phyloP scores from a whole-genome alignment of 92 coral and sea anemone genomes.

The Epizoanthus ramosus region DNA sequence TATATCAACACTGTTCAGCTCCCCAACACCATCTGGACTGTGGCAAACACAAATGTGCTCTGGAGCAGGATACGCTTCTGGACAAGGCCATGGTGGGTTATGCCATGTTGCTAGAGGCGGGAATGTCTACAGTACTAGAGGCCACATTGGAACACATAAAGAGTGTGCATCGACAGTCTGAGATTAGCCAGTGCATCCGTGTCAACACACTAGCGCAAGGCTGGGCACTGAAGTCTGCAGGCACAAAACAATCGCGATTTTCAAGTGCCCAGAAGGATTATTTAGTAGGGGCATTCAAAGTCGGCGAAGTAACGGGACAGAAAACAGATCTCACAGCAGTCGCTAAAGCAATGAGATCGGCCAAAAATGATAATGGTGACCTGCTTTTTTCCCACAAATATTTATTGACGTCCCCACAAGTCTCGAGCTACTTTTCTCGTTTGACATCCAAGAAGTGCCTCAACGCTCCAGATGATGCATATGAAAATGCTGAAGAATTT shows the following conservation, averaged over 20 bases:
- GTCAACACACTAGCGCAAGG: conserved; percentile 45
- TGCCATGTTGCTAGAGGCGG: conserved; percentile 48
- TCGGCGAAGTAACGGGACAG: conserved; percentile 59
- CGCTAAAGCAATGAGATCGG: conserved; percentile 47
- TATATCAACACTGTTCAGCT: conserved; percentile 47
- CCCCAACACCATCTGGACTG: conserved; percentile 57
- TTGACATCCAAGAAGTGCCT: conserved; percentile 28
- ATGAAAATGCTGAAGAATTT: neutral
- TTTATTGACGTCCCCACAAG: conserved; percentile 55
- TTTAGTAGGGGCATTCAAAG: conserved; percentile 24
- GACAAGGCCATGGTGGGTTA: conserved; percentile 65
- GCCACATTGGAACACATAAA: neutral
- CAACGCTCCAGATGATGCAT: neutral
- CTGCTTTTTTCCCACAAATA: conserved; percentile 36
- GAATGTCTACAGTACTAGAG: conserved; percentile 13
- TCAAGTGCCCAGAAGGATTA: conserved; percentile 51
- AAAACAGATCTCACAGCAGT: conserved; percentile 52
- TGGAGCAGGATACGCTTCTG: conserved; percentile 64
- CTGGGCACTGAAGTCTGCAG: conserved; percentile 62
- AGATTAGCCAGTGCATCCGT: neutral
- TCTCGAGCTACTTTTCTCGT: conserved; percentile 58
- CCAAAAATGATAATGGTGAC: conserved; percentile 39
- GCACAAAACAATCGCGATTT: conserved; percentile 44
- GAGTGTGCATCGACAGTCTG: conserved; percentile 16
- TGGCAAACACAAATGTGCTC: conserved; percentile 51